Base-by-base conservation (phyloP, 2,888 invertebrate species). In the Dendrolimus houi region DNA sequence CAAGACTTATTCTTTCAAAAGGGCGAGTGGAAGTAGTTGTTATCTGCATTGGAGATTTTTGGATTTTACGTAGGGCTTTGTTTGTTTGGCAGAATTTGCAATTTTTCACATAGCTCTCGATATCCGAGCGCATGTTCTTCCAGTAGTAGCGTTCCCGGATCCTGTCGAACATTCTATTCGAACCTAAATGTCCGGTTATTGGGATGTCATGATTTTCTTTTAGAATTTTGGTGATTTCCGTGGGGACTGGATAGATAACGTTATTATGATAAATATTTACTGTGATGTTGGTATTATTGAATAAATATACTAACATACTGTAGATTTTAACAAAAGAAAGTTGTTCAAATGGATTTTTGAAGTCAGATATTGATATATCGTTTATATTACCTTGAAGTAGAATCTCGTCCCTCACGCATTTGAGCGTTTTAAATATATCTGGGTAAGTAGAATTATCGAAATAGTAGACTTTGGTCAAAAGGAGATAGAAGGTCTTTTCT, bases 161-260 rank as follows among this genome's bases (percentile, higher is more conserved):
- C 12, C 57, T 13, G 41, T 54, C 29, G 9, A 57, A 62, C 67
- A 68, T 66, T 53, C 65, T 41, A 1, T n/a, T 8, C 1, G 56
- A 54, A 8, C 67, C 67, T n/a, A 60, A 29, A 56, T 70, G 65
- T 12, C 66, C 65, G 1, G 67, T 66, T 2, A n/a, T n/a, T n/a
- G n/a, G n/a, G 64, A 62, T 56, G 42, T 66, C 66, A 41, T 67
- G 67, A 47, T 67, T 67, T 53, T 70, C 64, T 10, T 54, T 60
- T 9, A 70, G 29, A 0, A 67, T 68, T 52, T 63, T 63, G 0
- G 47, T 10, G 0, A 64, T 59, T 61, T 68, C 65, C 8, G 17
- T 55, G 7, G 59, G 68, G 9, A 57, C 52, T 14, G 68, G 68
- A 52, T 60, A 66, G 9, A 61, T 61, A 2, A 65, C 59, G 2